Evolutionary conservation across 30 jellyfish, hydroid and myxozoan species (phyloP).

Genomic region (Cassiopea andromeda): DNA sequence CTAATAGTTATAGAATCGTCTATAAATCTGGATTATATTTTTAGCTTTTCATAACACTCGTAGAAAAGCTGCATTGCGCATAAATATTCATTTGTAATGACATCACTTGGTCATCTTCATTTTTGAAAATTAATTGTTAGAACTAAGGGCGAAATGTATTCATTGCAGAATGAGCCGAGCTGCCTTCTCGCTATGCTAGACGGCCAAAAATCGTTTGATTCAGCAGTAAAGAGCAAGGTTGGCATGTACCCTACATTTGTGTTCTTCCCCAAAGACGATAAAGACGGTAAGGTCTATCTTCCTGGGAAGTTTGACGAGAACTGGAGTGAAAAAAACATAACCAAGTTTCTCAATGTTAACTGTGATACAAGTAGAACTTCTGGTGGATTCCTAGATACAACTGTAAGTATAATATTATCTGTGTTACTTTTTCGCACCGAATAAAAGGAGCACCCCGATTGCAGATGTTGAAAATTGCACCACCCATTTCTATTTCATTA

Average conservation of each 20-base stretch:
- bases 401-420: constrained; percentile 54
- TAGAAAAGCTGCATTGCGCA: too few relatives aligned
- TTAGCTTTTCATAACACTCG: too few relatives aligned
- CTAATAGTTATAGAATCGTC: too few relatives aligned
- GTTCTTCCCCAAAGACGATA: constrained; percentile 80
- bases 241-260: constrained; percentile 91
- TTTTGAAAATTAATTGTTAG: background rate
- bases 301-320: constrained; percentile 99
- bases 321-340: constrained; percentile 90
- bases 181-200: constrained; percentile 86
- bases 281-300: constrained; percentile 80
- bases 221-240: constrained; percentile 76
- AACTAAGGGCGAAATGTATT: background rate
- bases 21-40: too few relatives aligned
- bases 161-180: constrained; percentile 77
- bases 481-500: too few relatives aligned
- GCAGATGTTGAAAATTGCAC: background rate
- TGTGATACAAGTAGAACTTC: constrained; percentile 73
- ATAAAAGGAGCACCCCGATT: background rate
- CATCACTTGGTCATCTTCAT: too few relatives aligned
- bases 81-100: too few relatives aligned
- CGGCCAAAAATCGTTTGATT: constrained; percentile 80
- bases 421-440: background rate
- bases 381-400: constrained; percentile 81
- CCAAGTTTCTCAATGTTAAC: constrained; percentile 78